phyloP scores from a whole-genome alignment of 2,113 vertebrate genomes.

The Anoura caudifer region DNA sequence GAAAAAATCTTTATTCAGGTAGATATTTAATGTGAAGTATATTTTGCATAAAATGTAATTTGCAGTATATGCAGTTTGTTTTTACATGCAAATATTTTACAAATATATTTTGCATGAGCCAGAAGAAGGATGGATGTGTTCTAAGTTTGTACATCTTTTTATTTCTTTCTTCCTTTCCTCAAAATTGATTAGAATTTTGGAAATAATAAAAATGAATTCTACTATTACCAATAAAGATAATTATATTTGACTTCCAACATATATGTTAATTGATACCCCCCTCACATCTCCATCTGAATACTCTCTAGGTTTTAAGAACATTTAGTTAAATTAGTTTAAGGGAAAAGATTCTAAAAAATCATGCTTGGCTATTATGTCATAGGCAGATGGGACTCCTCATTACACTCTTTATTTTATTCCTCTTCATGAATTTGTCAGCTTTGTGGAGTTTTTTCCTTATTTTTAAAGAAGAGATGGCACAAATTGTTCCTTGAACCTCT shows the following conservation, averaged over 20 bases:
- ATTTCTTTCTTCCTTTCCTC: background rate
- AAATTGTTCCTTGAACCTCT: slow-evolving; percentile 44
- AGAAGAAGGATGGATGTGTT: slow-evolving; percentile 33
- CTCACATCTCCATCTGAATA: background rate
- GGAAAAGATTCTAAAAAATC: slow-evolving; percentile 61
- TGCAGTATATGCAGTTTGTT: slow-evolving; percentile 52
- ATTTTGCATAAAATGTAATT: slow-evolving; percentile 49
- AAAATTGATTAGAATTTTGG: slow-evolving; percentile 31
- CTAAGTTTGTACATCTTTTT: slow-evolving; percentile 31
- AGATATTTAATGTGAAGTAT: slow-evolving; percentile 58
- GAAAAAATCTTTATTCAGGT: slow-evolving; percentile 53
- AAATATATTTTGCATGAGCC: slow-evolving; percentile 56
- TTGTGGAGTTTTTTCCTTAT: background rate
- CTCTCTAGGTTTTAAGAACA: slow-evolving; percentile 61
- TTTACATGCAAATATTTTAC: slow-evolving; percentile 69
- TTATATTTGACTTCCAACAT: slow-evolving; percentile 35
- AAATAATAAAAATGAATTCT: slow-evolving; percentile 45
- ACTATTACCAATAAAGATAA: background rate
- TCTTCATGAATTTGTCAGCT: slow-evolving; percentile 64
- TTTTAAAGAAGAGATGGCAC: slow-evolving; percentile 39
- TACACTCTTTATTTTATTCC: slow-evolving; percentile 62
- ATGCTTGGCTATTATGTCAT: slow-evolving; percentile 69
- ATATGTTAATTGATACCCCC: background rate
- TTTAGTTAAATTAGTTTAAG: slow-evolving; percentile 66
- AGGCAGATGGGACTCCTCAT: slow-evolving; percentile 68